These are phyloP conservation scores for Cosmorhoe ocellata DNA, from an alignment of 2,888 invertebrate species.

Conservation along the genomic window DNA sequence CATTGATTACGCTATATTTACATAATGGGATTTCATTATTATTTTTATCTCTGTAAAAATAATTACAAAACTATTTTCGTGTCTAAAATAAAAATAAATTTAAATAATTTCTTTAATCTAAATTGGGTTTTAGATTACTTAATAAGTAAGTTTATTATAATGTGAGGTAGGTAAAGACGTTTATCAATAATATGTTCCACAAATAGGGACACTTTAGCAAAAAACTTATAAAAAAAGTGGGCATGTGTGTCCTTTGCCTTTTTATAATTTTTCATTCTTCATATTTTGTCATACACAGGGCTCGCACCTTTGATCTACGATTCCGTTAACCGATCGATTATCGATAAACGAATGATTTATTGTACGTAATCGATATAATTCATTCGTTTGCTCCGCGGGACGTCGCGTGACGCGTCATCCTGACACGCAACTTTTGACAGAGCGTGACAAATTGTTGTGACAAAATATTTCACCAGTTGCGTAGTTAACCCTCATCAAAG, in stretches of 20 bases:
- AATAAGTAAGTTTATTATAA: too few relatives aligned
- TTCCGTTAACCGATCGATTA: constrained; percentile 72
- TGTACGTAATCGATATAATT: constrained; percentile 73
- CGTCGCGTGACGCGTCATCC: constrained; percentile 55
- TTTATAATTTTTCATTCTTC: constrained; percentile 48
- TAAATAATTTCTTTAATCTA: background rate
- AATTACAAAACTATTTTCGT: too few relatives aligned
- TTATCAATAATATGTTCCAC: constrained; percentile 63
- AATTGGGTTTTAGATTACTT: too few relatives aligned
- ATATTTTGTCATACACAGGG: constrained; percentile 69
- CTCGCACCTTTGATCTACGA: constrained; percentile 65
- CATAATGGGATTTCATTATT: too few relatives aligned
- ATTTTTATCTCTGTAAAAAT: background rate
- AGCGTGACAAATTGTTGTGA: constrained; percentile 81
- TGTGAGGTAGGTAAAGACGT: constrained; percentile 29
- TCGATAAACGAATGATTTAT: constrained; percentile 73
- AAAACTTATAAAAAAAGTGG: constrained; percentile 43
- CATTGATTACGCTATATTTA: background rate
- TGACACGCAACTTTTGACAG: constrained; percentile 73
- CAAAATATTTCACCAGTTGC: constrained; percentile 82
- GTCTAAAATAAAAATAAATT: background rate
- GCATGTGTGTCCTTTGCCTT: constrained; percentile 33
- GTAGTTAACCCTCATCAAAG: constrained; percentile 61
- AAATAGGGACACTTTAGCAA: constrained; percentile 55
- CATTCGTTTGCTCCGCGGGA: constrained; percentile 60